Evolutionary conservation across 2,113 vertebrate species (phyloP), one percentile per base, ranked within the genome.

Genomic region (Sakesphorus luctuosus): DNA sequence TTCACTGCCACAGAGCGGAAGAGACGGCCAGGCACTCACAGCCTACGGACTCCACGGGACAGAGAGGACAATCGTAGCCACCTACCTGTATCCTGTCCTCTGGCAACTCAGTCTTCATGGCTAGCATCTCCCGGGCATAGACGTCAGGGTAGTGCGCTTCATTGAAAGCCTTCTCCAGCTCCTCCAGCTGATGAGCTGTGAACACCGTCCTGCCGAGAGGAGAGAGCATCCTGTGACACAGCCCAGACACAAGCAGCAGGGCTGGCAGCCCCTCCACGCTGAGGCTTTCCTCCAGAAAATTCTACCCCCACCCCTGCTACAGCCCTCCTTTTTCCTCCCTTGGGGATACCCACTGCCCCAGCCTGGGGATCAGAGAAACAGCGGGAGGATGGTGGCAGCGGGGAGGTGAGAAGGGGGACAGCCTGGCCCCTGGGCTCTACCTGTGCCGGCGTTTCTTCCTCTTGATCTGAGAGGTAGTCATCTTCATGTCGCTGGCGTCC

Each of bases 141-240:
- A 99, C 99, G 8, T 99, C 99, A 3, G 99, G 99, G 65, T 99
- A 99, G 82, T 99, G 99, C 5, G 99, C 99, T 85, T 99, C 99
- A 2, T 98, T 98, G 84, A 99, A 99, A 3, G 99, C 99, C 86
- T 99, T 99, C 97, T 99, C 99, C 97, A 99, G 96, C 94, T 99
- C 99, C 95, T 99, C 99, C 94, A 99, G 98, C 95, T 99, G 99
- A 81, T 99, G 98, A 28, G 99, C 98, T 6, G 99, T 99, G 94
- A 99, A 99, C 62, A 99, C 99, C 0, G 99, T 99, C 97, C 99
- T 99, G 95, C 8, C 62, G 13, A 55, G 43, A 79, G 56, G 29
- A 83, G 28, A 83, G 49, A 79, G 62, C 66, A 6, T 28, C 78
- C 58, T 65, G 82, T 25, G 69, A 28, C 67, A 35, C 23, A 13